These are phyloP conservation scores for Carduelis carduelis DNA, from an alignment of 2,797 vertebrate genomes.

Conservation along the genomic window DNA sequence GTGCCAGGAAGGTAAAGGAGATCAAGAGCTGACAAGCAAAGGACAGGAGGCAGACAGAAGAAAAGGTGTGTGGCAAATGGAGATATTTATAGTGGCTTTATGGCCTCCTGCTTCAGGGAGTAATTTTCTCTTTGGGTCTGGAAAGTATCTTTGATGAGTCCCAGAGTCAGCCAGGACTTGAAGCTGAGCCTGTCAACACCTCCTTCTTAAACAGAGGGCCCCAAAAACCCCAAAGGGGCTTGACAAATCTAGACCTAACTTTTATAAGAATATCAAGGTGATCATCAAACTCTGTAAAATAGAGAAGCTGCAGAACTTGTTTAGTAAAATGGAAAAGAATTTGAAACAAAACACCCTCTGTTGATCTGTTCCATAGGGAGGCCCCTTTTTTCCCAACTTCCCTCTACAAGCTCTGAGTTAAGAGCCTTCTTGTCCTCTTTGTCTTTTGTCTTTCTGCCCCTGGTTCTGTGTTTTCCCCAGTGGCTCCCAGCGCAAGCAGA, in stretches of 20 bases:
- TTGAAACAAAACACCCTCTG: neutral
- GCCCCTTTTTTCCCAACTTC: neutral
- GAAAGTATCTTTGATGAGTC: neutral
- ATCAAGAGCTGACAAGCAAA: neutral
- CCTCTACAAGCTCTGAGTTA: neutral
- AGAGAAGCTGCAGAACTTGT: neutral
- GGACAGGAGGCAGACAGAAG: neutral
- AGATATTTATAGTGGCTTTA: neutral
- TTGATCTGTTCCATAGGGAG: neutral
- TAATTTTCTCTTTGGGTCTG: neutral
- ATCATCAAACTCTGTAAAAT: neutral
- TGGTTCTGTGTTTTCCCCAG: neutral
- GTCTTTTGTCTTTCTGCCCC: neutral
- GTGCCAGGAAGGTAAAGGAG: neutral
- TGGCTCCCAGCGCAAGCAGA: neutral
- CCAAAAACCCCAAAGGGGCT: neutral
- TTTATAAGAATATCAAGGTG: neutral
- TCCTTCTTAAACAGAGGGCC: neutral
- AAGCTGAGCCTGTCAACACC: neutral
- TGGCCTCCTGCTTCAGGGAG: neutral
- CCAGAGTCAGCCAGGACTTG: neutral
- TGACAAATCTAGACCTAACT: neutral
- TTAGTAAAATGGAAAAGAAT: neutral
- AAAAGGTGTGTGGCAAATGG: neutral
- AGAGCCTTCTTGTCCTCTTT: neutral